Conservation (phyloP, 2,888 invertebrate species). For the Erynnis tages region DNA sequence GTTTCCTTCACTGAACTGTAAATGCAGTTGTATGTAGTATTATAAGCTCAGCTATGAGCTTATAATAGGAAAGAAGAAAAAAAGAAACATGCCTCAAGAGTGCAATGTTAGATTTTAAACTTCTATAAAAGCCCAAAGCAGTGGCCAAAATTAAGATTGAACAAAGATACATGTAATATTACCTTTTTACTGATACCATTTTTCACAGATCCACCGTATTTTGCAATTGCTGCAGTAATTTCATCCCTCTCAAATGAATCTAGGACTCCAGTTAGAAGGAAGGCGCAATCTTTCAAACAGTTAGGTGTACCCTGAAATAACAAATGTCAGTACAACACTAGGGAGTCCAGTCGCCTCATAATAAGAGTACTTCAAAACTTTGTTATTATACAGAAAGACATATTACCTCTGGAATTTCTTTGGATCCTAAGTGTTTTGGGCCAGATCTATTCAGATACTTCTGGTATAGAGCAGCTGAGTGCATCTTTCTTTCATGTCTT, state of each 20-base stretch:
- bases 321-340: too few relatives aligned
- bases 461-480: slow-evolving; percentile 85
- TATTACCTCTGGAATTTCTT: slow-evolving; percentile 89
- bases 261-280: slow-evolving; percentile 91
- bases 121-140: too few relatives aligned
- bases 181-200: slow-evolving; percentile 88
- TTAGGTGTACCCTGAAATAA: slow-evolving; percentile 83
- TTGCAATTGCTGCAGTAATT: slow-evolving; percentile 85
- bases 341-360: too few relatives aligned
- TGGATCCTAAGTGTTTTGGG: slow-evolving; percentile 90
- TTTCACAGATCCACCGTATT: slow-evolving; percentile 91
- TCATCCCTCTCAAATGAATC: slow-evolving; percentile 94
- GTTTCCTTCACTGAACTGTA: too few relatives aligned
- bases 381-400: neutral
- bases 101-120: too few relatives aligned
- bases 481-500: slow-evolving; percentile 84
- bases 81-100: too few relatives aligned
- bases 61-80: too few relatives aligned
- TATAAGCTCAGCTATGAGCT: too few relatives aligned
- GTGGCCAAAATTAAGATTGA: too few relatives aligned
- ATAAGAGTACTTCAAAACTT: too few relatives aligned
- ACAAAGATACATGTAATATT: too few relatives aligned
- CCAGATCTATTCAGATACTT: slow-evolving; percentile 89
- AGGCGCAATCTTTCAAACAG: slow-evolving; percentile 86
- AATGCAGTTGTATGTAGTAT: too few relatives aligned